Evolutionary conservation across 1,140 invertebrate species (phyloP).

Genomic region (Mamestra configurata): DNA sequence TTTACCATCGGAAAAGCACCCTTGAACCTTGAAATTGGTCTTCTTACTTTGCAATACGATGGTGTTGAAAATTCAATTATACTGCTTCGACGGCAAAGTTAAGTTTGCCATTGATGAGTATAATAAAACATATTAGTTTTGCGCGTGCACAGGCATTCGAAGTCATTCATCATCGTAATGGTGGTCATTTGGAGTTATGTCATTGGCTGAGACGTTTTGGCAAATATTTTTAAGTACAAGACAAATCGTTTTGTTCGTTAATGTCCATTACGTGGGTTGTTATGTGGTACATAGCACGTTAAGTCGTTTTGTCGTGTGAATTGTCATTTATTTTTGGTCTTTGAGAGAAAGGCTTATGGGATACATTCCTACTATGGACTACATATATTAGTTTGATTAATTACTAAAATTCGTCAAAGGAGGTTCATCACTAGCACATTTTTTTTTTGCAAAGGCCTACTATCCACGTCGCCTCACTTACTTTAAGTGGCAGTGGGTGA

Average conservation of each 20-base stretch:
- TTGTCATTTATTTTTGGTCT: conserved; percentile 11
- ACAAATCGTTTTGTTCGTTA: conserved; percentile 43
- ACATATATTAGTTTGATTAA: conserved; percentile 1
- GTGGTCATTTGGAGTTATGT: conserved; percentile 63
- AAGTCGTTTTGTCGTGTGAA: conserved; percentile 6
- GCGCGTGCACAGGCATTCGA: conserved; percentile 61
- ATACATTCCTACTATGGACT: too few relatives aligned
- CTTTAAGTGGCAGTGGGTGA: too few relatives aligned
- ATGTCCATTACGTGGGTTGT: conserved; percentile 33
- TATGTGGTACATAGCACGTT: not conserved
- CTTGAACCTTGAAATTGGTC: not conserved
- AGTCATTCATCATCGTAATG: conserved; percentile 65
- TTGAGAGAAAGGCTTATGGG: conserved; percentile 16
- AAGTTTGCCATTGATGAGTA: conserved; percentile 42
- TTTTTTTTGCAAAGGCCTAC: too few relatives aligned
- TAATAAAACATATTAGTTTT: conserved; percentile 64
- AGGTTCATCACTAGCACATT: not conserved
- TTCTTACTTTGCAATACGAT: not conserved
- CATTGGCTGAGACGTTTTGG: conserved; percentile 55
- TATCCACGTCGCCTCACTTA: too few relatives aligned
- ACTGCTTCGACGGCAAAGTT: not conserved
- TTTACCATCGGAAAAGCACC: not conserved
- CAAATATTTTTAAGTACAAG: conserved; percentile 50
- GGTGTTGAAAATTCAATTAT: not conserved
- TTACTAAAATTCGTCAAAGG: not conserved